Evolutionary conservation across 1,140 invertebrate genomes (phyloP), one percentile per base, ranked within the genome.

Genomic region (Dendroctonus ponderosae): DNA sequence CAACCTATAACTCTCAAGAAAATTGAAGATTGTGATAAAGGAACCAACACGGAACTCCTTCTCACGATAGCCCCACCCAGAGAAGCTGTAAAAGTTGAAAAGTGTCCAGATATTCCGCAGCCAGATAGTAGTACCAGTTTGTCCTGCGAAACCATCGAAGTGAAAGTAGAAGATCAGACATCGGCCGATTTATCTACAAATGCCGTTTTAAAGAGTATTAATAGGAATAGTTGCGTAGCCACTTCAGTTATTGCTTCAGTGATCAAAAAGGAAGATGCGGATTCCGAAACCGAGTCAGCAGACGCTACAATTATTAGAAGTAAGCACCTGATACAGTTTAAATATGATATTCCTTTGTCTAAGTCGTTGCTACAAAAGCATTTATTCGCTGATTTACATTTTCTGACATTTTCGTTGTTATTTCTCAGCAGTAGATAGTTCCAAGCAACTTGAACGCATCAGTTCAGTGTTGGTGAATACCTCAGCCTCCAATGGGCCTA

Each of bases 1-100:
- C 78, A 78, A 68, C 74, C 76, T 2, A 67, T 79, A 43, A 73
- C 77, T 9, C 49, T 79, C 39, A 78, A 79, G 66, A 79, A 77
- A 62, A 51, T 76, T 3, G 73, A 76, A 14, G 75, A 77, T 44
- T 41, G 52, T 11, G 74, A 77, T 11, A 68, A 65, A 41, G 69
- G 61, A 11, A 70, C 67, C 59, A 75, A 74, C 51, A 74, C 70
- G 38, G 76, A 78, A 67, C 58, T 78, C 12, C 63, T 77, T 12
- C 66, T 78, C 38, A 75, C 77, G 26, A 77, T 78, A 66, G 74
- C 77, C 26, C 75, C 73, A 66, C 68, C 73, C 7, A 71, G 69
- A 62, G 75, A 77, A 48, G 64, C 70, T 39, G 57, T 62, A 15
- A 66, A 54, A 50, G 44, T 62, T 9, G 69, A 66, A 3, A 70